Evolutionary conservation across 1,140 invertebrate genomes (phyloP), one percentile per base, ranked within the genome.

Genomic region (Drosophila pectinifera): DNA sequence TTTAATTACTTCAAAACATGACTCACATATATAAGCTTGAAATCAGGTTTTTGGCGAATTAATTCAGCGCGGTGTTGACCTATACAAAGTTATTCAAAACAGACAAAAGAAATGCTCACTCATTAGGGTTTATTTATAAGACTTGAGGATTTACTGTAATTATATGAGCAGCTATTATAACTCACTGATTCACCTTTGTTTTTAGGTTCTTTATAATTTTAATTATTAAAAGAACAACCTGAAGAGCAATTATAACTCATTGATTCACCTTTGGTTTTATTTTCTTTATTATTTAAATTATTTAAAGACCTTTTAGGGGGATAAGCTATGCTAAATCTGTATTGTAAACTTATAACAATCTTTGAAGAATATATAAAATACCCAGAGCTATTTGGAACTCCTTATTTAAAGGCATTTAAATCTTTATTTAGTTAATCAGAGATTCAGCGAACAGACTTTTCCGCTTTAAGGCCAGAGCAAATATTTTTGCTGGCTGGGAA

Each of bases 401-500:
- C 34, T 51, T 51, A 14, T 51, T 51, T 20, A 6, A 51, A 51
- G 13, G 3, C 11, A 51, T 8, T 14, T 20, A 6, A 14, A 14
- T 34, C 13, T 36, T 51, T 34, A 51, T 51, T 51, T 51, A 51
- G 6, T 13, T 16, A 4, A 14, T 26, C 4, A 20, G 18, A 31
- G 16, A 41, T 16, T 4, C 11, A 58, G n/a, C 13, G 6, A 24
- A 39, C 34, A 8, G 16, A 58, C 7, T 10, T 20, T 20, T 20
- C 8, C 53, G 26, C 4, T 22, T 63, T 63, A 34, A 67, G 20
- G 61, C 55, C 62, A 64, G 62, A 24, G 2, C 13, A 64, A 67
- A 68, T 64, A 41, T 65, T 65, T 68, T 43, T 51, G 24, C 8
- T 18, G 6, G 6, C 0, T 11, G n/a, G 20, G 3, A 67, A 62